Base-by-base conservation (phyloP, 1,140 invertebrate species). In the Saccostrea echinata region DNA sequence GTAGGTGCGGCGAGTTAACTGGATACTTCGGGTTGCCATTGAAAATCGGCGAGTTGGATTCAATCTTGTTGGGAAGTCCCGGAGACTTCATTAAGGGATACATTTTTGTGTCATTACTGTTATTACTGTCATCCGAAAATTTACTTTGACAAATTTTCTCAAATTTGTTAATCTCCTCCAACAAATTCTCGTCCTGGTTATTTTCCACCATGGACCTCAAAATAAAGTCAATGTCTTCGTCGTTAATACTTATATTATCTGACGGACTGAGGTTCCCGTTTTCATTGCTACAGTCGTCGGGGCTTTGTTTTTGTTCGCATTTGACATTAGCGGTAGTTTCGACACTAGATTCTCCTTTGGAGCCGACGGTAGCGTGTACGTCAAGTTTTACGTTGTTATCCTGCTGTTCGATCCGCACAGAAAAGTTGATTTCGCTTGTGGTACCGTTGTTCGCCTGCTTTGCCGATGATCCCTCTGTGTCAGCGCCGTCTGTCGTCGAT, bases 371-470 rank as follows among this genome's bases (percentile, higher is more conserved):
- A 0, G 97, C 97, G 93, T 98, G 98, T 55, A 98, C 97, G 11
- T 97, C 98, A n/a, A 98, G 97, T 95, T 98, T 98, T 71, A 97
- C 98, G 92, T 98, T 96, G 61, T 97, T 35, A 97, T 97, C 33
- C 87, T 98, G 97, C 92, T 98, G 97, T 21, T 95, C 97, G 86
- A 98, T 98, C 95, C 98, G 97, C 24, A 98, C 97, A 0, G 97
- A 97, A 94, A 98, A 88, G 82, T 88, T 88, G 21, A 89, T 86
- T 13, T 83, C 86, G 11, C 84, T 84, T 11, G 83, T 57, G 9
- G 81, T 83, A 3, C 81, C 81, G 21, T 33, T 52, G 24, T 51
- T 83, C 8, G 13, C 51, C 51, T 51, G 35, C 8, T 83, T 83
- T 30, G 81, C 81, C 11, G 51, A 43, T 30, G 68, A 27, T 13